Conservation (phyloP, 1,140 invertebrate species). For the Macrostomum lignano region DNA sequence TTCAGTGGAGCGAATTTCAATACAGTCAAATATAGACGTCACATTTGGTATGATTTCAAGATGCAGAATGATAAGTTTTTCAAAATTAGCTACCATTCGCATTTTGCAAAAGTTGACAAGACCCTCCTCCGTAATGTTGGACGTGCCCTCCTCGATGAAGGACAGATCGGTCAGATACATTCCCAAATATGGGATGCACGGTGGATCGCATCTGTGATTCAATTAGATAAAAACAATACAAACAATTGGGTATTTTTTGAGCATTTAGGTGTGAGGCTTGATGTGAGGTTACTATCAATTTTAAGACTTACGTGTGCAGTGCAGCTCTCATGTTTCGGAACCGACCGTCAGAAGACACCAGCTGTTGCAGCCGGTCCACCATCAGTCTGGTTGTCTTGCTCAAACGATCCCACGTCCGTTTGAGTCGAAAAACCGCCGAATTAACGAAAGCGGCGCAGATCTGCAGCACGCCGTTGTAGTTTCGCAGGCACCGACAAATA, state of each 20-base stretch:
- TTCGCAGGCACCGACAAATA: slow-evolving; percentile 60
- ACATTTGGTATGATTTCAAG: too few relatives aligned
- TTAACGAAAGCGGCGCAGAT: slow-evolving; percentile 71
- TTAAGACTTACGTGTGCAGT: slow-evolving; percentile 33
- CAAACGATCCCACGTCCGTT: slow-evolving; percentile 74
- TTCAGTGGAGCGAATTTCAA: too few relatives aligned
- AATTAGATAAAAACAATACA: background rate
- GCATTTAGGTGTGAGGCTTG: background rate
- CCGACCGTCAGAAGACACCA: slow-evolving; percentile 58
- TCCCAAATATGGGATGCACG: slow-evolving; percentile 65
- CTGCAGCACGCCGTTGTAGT: slow-evolving; percentile 76
- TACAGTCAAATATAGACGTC: too few relatives aligned
- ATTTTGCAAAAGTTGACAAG: slow-evolving; percentile 78
- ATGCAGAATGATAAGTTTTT: too few relatives aligned
- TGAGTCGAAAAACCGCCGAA: slow-evolving; percentile 54
- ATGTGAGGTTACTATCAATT: background rate
- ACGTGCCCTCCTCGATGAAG: slow-evolving; percentile 73
- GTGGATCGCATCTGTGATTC: slow-evolving; percentile 46
- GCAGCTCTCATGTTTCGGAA: slow-evolving; percentile 60
- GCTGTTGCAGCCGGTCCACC: slow-evolving; percentile 50
- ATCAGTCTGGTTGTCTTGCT: slow-evolving; percentile 70
- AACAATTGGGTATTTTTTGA: slow-evolving; percentile 1
- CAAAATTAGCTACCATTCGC: slow-evolving; percentile 60
- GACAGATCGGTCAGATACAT: slow-evolving; percentile 69
- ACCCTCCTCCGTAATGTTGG: slow-evolving; percentile 59